phyloP scores from a whole-genome alignment of 2,113 vertebrate species.

The Poecilia latipinna region DNA sequence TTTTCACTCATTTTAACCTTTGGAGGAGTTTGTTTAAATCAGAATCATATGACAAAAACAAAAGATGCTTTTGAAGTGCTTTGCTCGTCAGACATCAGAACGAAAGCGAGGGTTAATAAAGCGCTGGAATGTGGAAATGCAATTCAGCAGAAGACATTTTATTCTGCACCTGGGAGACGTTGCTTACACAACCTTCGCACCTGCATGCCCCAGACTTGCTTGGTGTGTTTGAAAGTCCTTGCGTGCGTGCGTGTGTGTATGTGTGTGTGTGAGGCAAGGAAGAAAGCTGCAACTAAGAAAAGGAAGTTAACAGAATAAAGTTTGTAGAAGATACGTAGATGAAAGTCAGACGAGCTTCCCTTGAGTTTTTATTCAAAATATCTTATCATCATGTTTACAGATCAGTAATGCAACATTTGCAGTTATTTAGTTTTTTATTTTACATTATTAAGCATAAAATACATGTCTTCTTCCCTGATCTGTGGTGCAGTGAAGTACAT shows the following conservation, averaged over 20 bases:
- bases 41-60: conserved; percentile 41
- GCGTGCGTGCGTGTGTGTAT: background rate
- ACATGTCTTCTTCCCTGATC: background rate
- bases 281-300: background rate
- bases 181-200: conserved; percentile 66
- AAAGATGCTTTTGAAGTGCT: conserved; percentile 27
- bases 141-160: conserved; percentile 42
- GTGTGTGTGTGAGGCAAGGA: conserved; percentile 5
- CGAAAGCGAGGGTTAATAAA: conserved; percentile 41
- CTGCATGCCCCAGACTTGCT: conserved; percentile 53
- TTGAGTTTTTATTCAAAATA: background rate
- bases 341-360: no score
- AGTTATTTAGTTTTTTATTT: background rate
- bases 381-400: conserved; percentile 33
- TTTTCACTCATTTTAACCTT: conserved; percentile 46
- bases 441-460: background rate
- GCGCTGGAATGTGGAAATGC: conserved; percentile 64
- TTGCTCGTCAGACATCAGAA: conserved; percentile 33
- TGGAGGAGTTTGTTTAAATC: conserved; percentile 34
- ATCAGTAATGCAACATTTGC: conserved; percentile 14
- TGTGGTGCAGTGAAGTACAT: background rate
- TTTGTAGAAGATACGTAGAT: conserved; percentile 11
- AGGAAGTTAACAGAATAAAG: background rate
- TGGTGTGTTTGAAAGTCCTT: background rate
- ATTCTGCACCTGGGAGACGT: conserved; percentile 62